phyloP scores from a whole-genome alignment of 1,140 invertebrate genomes.

The Ooceraea biroi region DNA sequence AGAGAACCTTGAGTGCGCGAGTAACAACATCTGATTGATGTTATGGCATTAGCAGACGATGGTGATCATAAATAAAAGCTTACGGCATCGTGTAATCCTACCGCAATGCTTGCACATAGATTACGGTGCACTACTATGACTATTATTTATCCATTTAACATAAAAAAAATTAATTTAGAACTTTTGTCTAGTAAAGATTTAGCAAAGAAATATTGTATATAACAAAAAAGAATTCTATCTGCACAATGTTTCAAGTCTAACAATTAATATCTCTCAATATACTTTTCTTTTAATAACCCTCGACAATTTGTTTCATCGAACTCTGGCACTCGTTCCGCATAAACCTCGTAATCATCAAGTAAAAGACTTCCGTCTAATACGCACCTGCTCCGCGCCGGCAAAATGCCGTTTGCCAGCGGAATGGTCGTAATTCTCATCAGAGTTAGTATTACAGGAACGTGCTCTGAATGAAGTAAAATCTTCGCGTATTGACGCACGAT shows the following conservation, averaged over 20 bases:
- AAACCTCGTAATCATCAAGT: slow-evolving; percentile 25
- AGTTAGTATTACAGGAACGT: slow-evolving; percentile 58
- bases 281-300: slow-evolving; percentile 11
- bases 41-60: slow-evolving; percentile 32
- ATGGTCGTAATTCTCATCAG: slow-evolving; percentile 53
- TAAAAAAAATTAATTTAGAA: slow-evolving; percentile 44
- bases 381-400: slow-evolving; percentile 36
- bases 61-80: slow-evolving; percentile 58
- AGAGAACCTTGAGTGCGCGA: background rate
- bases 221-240: too few species aligned
- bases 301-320: slow-evolving; percentile 19
- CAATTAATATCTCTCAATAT: background rate
- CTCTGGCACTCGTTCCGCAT: slow-evolving; percentile 5
- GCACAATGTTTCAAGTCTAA: slow-evolving; percentile 5
- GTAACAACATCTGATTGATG: slow-evolving; percentile 56
- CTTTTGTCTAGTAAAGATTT: slow-evolving; percentile 4
- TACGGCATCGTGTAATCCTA: slow-evolving; percentile 47
- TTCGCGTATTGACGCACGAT: slow-evolving; percentile 58
- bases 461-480: slow-evolving; percentile 47
- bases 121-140: slow-evolving; percentile 20
- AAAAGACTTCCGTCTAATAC: slow-evolving; percentile 34
- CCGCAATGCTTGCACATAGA: slow-evolving; percentile 11
- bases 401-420: slow-evolving; percentile 35
- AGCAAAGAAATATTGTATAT: slow-evolving; percentile 24
- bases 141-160: slow-evolving; percentile 40